Conservation (phyloP, 2,113 vertebrate species). For the Circaetus cinerascens region DNA sequence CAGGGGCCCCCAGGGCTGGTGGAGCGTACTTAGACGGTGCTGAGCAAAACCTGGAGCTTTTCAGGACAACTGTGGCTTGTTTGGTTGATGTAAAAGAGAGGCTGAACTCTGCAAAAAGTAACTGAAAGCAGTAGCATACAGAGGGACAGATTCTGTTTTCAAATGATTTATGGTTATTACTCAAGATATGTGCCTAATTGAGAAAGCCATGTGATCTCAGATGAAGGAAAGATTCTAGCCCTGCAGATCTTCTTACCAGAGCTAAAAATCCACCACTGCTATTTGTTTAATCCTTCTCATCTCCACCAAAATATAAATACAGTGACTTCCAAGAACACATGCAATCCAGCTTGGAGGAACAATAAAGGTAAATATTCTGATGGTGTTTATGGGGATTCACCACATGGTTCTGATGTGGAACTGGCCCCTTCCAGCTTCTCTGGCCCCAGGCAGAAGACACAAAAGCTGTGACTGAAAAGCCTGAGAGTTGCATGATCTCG, state of each 20-base stretch:
- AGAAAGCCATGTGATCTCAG: not conserved
- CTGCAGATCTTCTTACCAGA: not conserved
- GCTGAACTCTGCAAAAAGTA: not conserved
- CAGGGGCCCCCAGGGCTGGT: not conserved
- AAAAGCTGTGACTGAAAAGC: not conserved
- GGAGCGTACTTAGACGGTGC: not conserved
- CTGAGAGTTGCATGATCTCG: not conserved
- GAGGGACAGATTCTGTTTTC: not conserved
- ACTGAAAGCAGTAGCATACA: not conserved
- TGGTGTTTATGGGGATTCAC: not conserved
- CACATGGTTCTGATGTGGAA: conserved; percentile 22
- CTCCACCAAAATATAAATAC: not conserved
- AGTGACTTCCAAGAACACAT: not conserved
- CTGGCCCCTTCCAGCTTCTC: not conserved
- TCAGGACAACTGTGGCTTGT: not conserved
- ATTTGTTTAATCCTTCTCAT: not conserved
- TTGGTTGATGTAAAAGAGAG: not conserved
- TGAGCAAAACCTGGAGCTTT: not conserved
- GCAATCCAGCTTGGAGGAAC: not conserved
- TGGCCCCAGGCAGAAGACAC: not conserved
- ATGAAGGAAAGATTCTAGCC: not conserved
- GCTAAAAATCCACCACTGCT: not conserved
- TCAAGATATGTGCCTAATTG: not conserved
- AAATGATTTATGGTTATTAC: not conserved
- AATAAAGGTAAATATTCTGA: not conserved